Evolutionary conservation across 2,797 vertebrate genomes (phyloP), one percentile per base, ranked within the genome.

Genomic region (Eulemur rubriventer): DNA sequence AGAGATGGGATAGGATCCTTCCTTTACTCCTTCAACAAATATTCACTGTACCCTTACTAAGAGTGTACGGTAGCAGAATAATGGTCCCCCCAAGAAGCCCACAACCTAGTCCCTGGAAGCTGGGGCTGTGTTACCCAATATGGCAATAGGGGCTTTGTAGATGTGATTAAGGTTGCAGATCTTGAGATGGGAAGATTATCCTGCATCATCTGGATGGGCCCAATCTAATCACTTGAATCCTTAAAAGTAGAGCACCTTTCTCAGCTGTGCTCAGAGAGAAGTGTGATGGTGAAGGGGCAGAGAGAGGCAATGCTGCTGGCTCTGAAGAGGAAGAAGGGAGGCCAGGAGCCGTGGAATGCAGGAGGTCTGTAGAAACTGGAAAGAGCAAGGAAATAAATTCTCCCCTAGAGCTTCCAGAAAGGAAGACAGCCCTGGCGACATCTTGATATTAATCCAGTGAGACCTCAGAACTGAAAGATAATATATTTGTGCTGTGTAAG

Each of bases 21-120:
- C 41, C 43, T 92, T 89, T 18, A 89, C 59, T 78, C 17, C 72
- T 84, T 87, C 88, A 88, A 75, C 43, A 94, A 75, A 91, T 33
- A 93, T 28, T 76, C 93, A 91, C 88, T 41, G 28, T 12, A 30
- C 30, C 78, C 28, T 35, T 59, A 57, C 7, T 22, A 83, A 72
- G 20, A 93, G 6, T 17, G 13, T 24, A 33, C 46, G 75, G 33
- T 22, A 57, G 76, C 24, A 82, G 76, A 78, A 57, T 26, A 76
- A 52, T 38, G 46, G 3, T 10, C n/a, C 33, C 16, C 41, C 6
- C 33, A 43, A 95, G 33, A 81, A 75, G n/a, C 17, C 41, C 28
- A 84, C 8, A 24, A 2, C 59, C 57, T 65, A 59, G 52, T 55
- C 30, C 43, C 46, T 35, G 82, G 65, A 89, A 84, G n/a, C 43